Percentiles rank a stretch among this genome's conserved stretches.
Evolutionary conservation across 2,113 vertebrate genomes (phyloP).

Genomic region (Gadus chalcogrammus): DNA sequence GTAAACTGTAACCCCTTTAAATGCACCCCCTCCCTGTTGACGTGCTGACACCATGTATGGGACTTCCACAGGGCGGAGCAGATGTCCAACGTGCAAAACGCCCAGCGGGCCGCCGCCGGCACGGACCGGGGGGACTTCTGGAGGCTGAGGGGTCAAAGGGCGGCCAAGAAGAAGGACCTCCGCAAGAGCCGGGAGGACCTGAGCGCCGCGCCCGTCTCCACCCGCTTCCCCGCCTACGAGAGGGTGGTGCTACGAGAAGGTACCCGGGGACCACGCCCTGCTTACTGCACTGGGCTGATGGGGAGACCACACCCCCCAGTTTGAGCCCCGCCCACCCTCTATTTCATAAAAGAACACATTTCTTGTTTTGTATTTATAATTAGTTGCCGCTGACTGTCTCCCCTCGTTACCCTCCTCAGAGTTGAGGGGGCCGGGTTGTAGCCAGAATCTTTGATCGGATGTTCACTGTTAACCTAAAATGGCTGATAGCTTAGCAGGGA

Average conservation of each 20-base stretch:
- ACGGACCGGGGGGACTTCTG: slow-evolving; percentile 96
- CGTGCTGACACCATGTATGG: neutral
- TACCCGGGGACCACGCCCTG: slow-evolving; percentile 33
- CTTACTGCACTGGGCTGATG: too few relatives aligned
- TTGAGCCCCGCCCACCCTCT: too few relatives aligned
- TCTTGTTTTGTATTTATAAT: too few relatives aligned
- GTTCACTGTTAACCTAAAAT: too few relatives aligned
- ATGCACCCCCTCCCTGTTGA: slow-evolving; percentile 10
- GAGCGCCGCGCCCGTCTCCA: slow-evolving; percentile 76
- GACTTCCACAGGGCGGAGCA: slow-evolving; percentile 85
- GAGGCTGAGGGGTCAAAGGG: slow-evolving; percentile 92
- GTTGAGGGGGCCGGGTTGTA: too few relatives aligned
- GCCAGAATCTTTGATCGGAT: too few relatives aligned
- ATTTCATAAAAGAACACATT: too few relatives aligned
- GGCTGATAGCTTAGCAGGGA: too few relatives aligned
- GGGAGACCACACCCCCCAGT: too few relatives aligned
- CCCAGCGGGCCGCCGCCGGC: slow-evolving; percentile 78
- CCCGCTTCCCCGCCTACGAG: slow-evolving; percentile 93
- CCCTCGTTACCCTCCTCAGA: too few relatives aligned
- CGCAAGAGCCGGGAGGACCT: slow-evolving; percentile 93
- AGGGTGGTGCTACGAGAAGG: slow-evolving; percentile 91
- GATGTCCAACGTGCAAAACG: slow-evolving; percentile 92
- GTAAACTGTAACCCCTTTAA: too few relatives aligned
- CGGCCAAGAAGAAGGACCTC: slow-evolving; percentile 89
- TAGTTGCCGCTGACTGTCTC: too few relatives aligned